Base-by-base conservation (phyloP, 2,113 vertebrate genomes). In the Athene cunicularia region DNA sequence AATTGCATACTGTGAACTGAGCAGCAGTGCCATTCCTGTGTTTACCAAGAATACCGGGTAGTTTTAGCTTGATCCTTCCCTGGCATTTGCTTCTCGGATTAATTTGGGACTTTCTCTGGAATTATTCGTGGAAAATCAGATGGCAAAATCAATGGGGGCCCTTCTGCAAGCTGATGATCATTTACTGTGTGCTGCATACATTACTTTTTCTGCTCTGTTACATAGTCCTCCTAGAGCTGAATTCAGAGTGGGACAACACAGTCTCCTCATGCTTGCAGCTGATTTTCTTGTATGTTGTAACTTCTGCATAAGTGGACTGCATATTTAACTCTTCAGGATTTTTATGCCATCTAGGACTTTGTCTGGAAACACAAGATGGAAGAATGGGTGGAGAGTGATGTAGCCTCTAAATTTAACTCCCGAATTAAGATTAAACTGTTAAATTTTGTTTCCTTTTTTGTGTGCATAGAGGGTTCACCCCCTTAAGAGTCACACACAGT, bases 161-260 rank as follows among this genome's bases (percentile, higher is more conserved):
- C 26, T 96, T 83, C 74, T 92, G 62, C 74, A 90, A 82, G 74
- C 53, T 96, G 84, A 33, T 56, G 28, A 45, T 75, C n/a, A 18
- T 66, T 59, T 53, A 64, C 53, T 37, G 16, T 63, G 63, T 52
- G 56, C 35, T 52, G 56, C n/a, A 76, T 88, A 82, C 53, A 73
- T 93, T 88, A 43, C 6, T 12, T 74, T 86, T 77, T 80, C 64
- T 79, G 16, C 30, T 74, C 9, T 55, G 47, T 47, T 67, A 68
- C 1, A 0, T 22, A 17, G 39, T 49, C 2, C 0, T 53, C 35
- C 26, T 43, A 35, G 80, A 43, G 24, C 47, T 82, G 43, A 43
- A 6, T 18, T 64, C 53, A 52, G 18, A 24, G 43, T 23, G 21
- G 68, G 23, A 60, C 18, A 30, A 39, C 43, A 5, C 0, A 0